Percentiles rank a stretch among this genome's conserved stretches.
Evolutionary conservation across 2,113 vertebrate genomes (phyloP).

Genomic region (Passer montanus): DNA sequence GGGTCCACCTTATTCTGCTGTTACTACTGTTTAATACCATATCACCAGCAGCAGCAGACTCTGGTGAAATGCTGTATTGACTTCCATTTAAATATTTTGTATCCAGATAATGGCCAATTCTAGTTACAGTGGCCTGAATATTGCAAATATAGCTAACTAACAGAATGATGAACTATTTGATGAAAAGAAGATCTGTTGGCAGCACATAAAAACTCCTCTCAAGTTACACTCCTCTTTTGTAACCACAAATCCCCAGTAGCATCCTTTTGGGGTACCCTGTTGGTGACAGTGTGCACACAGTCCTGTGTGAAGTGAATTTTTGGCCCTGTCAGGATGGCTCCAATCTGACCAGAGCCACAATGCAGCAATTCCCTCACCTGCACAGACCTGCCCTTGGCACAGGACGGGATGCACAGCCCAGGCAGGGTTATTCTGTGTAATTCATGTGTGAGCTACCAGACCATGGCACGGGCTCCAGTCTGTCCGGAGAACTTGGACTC

Average conservation of each 20-base stretch:
- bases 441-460: not conserved
- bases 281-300: not conserved
- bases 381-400: not conserved
- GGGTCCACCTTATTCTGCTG: not conserved
- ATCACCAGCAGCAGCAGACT: not conserved
- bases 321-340: accelerated
- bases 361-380: not conserved
- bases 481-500: not conserved
- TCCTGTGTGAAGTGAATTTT: not conserved
- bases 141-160: not conserved
- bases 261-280: not conserved
- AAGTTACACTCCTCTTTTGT: not conserved
- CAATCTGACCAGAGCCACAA: not conserved
- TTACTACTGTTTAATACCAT: not conserved
- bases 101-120: not conserved
- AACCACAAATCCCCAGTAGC: no score
- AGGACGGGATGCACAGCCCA: not conserved
- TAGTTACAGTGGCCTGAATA: not conserved
- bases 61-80: not conserved
- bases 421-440: not conserved
- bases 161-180: not conserved
- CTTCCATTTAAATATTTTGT: not conserved
- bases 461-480: not conserved
- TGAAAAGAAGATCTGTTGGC: not conserved
- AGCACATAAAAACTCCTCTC: not conserved